phyloP scores from a whole-genome alignment of 2,113 vertebrate genomes.

The Orcinus orca region DNA sequence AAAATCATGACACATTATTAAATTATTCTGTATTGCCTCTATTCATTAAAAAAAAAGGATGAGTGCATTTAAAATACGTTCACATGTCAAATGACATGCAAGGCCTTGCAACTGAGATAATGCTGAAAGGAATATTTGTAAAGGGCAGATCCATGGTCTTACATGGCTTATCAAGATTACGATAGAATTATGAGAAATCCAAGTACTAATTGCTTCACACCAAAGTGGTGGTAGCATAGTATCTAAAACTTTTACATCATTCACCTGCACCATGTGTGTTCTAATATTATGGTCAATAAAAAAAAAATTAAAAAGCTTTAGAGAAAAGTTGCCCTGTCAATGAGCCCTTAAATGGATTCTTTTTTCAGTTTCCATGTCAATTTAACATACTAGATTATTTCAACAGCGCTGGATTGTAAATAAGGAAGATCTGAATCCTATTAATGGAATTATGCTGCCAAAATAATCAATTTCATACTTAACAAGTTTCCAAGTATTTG shows the following conservation, averaged over 20 bases:
- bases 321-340: constrained; percentile 81
- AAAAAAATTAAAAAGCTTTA: constrained; percentile 82
- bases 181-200: constrained; percentile 31
- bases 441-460: constrained; percentile 84
- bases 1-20: constrained; percentile 82
- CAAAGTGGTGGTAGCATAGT: constrained; percentile 3
- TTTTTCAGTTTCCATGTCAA: constrained; percentile 79
- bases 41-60: constrained; percentile 78
- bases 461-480: constrained; percentile 85
- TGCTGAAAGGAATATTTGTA: constrained; percentile 22
- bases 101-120: constrained; percentile 43
- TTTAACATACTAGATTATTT: constrained; percentile 86
- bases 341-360: constrained; percentile 80
- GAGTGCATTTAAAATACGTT: constrained; percentile 78
- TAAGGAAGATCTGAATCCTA: constrained; percentile 83
- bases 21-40: constrained; percentile 71
- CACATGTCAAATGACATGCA: constrained; percentile 63
- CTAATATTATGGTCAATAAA: constrained; percentile 79
- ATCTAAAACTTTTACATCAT: constrained; percentile 75
- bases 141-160: constrained; percentile 39
- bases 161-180: constrained; percentile 54
- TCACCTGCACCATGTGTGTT: constrained; percentile 71
- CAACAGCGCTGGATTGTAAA: constrained; percentile 83
- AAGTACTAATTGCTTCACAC: constrained; percentile 56
- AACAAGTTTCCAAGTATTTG: constrained; percentile 81